These are phyloP conservation scores for Thalpophila matura DNA, from an alignment of 2,888 invertebrate species.

Conservation along the genomic window DNA sequence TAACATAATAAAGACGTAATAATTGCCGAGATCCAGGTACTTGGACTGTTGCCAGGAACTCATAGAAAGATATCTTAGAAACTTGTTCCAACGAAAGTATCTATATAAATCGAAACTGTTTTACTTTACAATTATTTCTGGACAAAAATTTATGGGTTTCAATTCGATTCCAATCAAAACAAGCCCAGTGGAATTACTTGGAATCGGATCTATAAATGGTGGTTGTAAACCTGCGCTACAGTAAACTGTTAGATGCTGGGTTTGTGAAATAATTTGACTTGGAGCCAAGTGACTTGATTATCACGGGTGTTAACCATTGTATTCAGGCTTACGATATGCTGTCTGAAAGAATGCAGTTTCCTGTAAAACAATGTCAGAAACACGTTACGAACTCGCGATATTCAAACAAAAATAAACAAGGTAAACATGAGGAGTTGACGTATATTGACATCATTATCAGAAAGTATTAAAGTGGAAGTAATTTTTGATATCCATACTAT, in stretches of 20 bases:
- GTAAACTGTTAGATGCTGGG: conserved; percentile 26
- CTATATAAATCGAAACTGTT: conserved; percentile 48
- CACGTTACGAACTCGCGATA: conserved; percentile 8
- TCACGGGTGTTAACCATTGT: conserved; percentile 36
- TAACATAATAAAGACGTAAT: conserved; percentile 55
- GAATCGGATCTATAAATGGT: conserved; percentile 29
- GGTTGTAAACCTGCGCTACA: conserved; percentile 28
- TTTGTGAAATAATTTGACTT: conserved; percentile 46
- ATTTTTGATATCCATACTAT: not conserved
- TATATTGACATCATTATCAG: conserved; percentile 12
- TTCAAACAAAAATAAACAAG: not conserved
- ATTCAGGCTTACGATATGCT: conserved; percentile 24
- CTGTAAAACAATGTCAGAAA: conserved; percentile 34
- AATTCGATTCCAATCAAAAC: conserved; percentile 56
- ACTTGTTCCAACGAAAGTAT: conserved; percentile 41
- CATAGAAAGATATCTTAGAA: conserved; percentile 37
- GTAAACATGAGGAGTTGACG: conserved; percentile 20
- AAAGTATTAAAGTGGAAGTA: conserved; percentile 12
- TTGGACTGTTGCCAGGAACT: conserved; percentile 54
- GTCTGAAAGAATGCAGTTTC: conserved; percentile 16
- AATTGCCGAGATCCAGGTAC: conserved; percentile 53
- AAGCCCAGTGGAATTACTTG: conserved; percentile 42
- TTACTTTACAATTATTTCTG: conserved; percentile 55
- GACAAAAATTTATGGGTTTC: conserved; percentile 44
- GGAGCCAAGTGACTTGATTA: conserved; percentile 55